Base-by-base conservation (phyloP, 2,888 invertebrate species). In the Lysandra coridon region DNA sequence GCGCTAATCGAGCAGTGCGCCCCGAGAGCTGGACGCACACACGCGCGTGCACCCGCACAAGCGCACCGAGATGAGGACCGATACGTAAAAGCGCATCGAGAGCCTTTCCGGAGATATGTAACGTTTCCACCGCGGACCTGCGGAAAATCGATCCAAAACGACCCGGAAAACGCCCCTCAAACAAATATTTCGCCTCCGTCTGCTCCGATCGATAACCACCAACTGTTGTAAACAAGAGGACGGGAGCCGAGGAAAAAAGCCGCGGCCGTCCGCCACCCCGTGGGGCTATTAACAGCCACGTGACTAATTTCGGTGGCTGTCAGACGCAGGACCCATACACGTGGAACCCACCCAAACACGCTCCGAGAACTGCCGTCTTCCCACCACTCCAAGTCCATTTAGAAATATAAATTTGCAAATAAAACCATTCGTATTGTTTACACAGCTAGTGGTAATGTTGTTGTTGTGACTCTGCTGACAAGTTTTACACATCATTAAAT, bases 271-370 rank as follows among this genome's bases (percentile, higher is more conserved):
- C 85, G 86, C 88, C 86, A 89, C 91, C 91, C 89, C 89, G 88
- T 84, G 87, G 87, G 88, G 89, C 92, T 90, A 92, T 92, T 92
- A 92, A 86, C 88, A 87, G 92, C 90, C 94, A 94, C 94, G 94
- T 93, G 94, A 93, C 93, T 92, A 90, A 94, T 94, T 94, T 93
- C 85, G 90, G 89, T 90, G 92, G 90, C 95, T 94, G 95, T 95
- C 95, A 94, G 86, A 84, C 83, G 85, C 95, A 95, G 92, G 84
- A 81, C 84, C 83, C 81, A 84, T 85, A 87, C 92, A 91, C 92
- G 93, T 91, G 92, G 89, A 84, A 85, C 80, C 83, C 82, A 79
- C 78, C 83, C 80, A 79, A 79, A 80, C 79, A 73, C 80, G 82
- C 82, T 57, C 30, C 79, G 74, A 74, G 74, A 23, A 60, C 40